phyloP scores from a whole-genome alignment of 35 echinoderm and acorn worm genomes.

The Strongylocentrotus purpuratus region DNA sequence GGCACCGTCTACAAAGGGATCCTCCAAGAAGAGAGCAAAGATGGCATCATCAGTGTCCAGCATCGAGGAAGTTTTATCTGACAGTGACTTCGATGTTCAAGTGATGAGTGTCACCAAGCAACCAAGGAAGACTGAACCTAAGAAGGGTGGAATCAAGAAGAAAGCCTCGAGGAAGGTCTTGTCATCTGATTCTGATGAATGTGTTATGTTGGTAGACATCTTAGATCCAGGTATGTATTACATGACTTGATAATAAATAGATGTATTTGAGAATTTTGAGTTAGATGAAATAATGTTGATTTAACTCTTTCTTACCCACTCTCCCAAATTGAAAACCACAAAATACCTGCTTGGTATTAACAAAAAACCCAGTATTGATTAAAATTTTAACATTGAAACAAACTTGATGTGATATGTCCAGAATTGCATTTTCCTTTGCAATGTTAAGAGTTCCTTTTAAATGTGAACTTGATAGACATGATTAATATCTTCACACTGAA shows the following conservation, averaged over 20 bases:
- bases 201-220: conserved; percentile 29
- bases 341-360: neutral
- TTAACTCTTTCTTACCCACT: too few relatives aligned
- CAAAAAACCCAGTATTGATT: too few relatives aligned
- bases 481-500: too few relatives aligned
- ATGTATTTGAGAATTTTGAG: neutral
- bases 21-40: conserved; percentile 45
- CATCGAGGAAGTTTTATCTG: conserved; percentile 33
- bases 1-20: conserved; percentile 47
- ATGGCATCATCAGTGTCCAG: conserved; percentile 11
- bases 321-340: too few relatives aligned
- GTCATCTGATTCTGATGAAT: conserved; percentile 68
- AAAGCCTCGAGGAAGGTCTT: conserved; percentile 46
- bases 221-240: neutral
- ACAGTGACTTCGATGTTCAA: conserved; percentile 77
- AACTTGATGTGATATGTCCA: too few relatives aligned
- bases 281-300: too few relatives aligned
- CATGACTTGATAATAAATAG: neutral
- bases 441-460: too few relatives aligned
- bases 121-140: conserved; percentile 8
- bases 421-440: too few relatives aligned
- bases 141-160: conserved; percentile 31
- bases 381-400: too few relatives aligned
- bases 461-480: too few relatives aligned
- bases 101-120: conserved; percentile 46